A percentile compares a stretch with the other conserved stretches of the same genome.
phyloP scores from a whole-genome alignment of 2,797 vertebrate genomes.

The Bovichtus variegatus region DNA sequence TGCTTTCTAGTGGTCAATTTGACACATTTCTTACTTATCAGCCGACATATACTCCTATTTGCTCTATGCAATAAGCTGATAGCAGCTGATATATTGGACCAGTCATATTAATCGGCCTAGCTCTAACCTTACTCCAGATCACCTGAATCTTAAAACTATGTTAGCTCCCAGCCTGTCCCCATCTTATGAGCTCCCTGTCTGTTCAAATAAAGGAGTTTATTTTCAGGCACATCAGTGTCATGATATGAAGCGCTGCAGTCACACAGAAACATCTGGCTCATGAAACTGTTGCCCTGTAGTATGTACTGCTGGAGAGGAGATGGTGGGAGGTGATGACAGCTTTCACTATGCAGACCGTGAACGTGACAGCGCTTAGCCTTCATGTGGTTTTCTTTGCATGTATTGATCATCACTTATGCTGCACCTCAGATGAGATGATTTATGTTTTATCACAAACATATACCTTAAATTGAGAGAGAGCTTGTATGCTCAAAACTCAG shows the following conservation, averaged over 20 bases:
- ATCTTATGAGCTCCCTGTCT: not conserved
- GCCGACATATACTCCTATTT: not conserved
- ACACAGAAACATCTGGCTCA: slow-evolving; percentile 20
- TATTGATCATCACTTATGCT: slow-evolving; percentile 6
- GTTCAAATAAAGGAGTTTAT: not conserved
- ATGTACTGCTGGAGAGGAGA: slow-evolving; percentile 9
- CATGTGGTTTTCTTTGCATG: slow-evolving; percentile 6
- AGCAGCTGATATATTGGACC: not conserved
- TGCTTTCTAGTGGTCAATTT: not conserved
- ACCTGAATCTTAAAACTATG: slow-evolving; percentile 5
- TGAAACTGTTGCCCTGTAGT: slow-evolving; percentile 13
- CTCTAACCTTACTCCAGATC: not conserved
- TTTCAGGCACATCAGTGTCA: not conserved
- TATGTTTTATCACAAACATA: not conserved
- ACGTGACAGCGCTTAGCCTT: not conserved
- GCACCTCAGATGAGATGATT: not conserved
- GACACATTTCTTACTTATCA: not conserved
- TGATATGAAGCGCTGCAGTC: slow-evolving; percentile 23
- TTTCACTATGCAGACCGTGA: not conserved
- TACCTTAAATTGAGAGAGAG: not conserved
- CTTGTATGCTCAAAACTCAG: not conserved
- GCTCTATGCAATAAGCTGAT: not conserved
- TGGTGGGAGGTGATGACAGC: slow-evolving; percentile 31
- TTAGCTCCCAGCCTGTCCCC: not conserved
- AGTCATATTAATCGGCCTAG: not conserved